These are phyloP conservation scores for Tursiops truncatus DNA, from an alignment of 2,113 vertebrate genomes.

Conservation along the genomic window DNA sequence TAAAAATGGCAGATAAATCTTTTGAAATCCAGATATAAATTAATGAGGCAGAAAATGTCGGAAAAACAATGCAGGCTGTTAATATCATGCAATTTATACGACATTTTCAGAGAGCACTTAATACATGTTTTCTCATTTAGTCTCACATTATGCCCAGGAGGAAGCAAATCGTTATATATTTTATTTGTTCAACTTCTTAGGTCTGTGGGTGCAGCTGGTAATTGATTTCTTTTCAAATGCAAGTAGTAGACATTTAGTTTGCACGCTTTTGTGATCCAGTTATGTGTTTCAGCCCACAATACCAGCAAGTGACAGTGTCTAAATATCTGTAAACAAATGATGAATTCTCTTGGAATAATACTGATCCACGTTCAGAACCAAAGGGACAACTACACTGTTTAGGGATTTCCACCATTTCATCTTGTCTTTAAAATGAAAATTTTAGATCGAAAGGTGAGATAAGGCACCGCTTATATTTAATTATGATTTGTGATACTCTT, in stretches of 20 bases:
- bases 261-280: neutral
- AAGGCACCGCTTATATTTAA: neutral
- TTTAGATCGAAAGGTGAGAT: neutral
- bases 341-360: neutral
- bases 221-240: conserved; percentile 46
- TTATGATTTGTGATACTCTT: conserved; percentile 27
- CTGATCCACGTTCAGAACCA: neutral
- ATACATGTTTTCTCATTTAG: neutral
- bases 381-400: neutral
- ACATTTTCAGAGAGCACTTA: conserved; percentile 19
- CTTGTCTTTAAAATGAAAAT: neutral
- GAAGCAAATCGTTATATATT: neutral
- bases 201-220: neutral
- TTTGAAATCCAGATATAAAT: conserved; percentile 42
- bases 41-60: conserved; percentile 2
- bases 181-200: neutral
- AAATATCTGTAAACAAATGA: neutral
- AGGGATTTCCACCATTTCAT: neutral
- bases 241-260: conserved; percentile 20
- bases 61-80: neutral
- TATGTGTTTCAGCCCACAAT: neutral
- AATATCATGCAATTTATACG: neutral
- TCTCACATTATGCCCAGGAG: neutral
- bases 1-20: neutral
- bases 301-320: neutral